Base-by-base conservation (phyloP, 2,797 vertebrate species). In the Channa striata region DNA sequence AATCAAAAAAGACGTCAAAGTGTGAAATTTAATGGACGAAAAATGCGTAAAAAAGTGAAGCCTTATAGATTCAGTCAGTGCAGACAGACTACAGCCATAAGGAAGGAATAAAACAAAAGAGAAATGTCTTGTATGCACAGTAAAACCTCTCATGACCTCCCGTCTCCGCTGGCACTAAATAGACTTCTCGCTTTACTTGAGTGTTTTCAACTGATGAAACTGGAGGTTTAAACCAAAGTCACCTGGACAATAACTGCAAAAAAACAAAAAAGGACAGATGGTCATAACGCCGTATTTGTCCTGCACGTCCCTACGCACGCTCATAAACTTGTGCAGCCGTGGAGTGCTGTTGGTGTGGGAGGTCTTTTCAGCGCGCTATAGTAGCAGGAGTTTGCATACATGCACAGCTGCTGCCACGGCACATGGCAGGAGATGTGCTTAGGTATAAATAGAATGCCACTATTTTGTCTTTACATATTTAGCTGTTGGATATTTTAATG, bases 401-500 rank as follows among this genome's bases (percentile, higher is more conserved):
- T 72, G 77, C 51, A 74, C 74, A 72, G 72, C 78, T 82, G 63
- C 76, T 66, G 76, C 76, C 57, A 74, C 19, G 23, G 69, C 47
- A 14, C 80, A 68, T 46, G 47, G 58, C 68, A 60, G 62, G 53
- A 77, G 54, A 82, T 61, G 67, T 25, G 68, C 62, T 40, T 10
- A 47, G 64, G 48, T 86, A 85, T 81, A 89, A 90, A 92, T 89
- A 92, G 81, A 48, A 78, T 40, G 80, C 74, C 72, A 63, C 83
- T 83, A 84, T 92, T 92, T 92, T 81, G 85, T 79, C 75, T 85
- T 92, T 90, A 92, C 90, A 93, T 92, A 92, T 92, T 93, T 93
- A 92, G 90, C 89, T 82, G 77, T 59, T 82, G 87, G 90, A 90
- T 91, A 92, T 92, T 89, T 88, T 84, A 89, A 93, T 93, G 91